A percentile compares a stretch with the other conserved stretches of the same genome.
Conservation (phyloP, 2,113 vertebrate genomes). For the Sterrhoptilus dennistouni region DNA sequence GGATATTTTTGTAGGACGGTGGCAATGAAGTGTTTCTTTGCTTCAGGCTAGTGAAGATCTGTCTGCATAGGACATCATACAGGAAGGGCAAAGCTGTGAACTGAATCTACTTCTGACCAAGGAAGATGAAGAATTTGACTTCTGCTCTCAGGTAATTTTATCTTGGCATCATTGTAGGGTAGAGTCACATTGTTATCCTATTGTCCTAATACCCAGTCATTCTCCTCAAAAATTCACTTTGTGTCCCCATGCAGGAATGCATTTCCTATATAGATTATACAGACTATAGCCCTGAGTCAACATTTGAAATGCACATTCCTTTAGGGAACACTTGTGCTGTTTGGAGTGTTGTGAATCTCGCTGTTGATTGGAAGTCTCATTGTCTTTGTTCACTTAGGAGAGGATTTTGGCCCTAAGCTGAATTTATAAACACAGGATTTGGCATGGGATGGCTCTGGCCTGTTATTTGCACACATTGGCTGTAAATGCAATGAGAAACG, state of each 20-base stretch:
- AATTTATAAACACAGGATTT: not conserved
- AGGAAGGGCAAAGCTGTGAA: not conserved
- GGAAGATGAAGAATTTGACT: not conserved
- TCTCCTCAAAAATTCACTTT: not conserved
- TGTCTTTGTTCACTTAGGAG: not conserved
- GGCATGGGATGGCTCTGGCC: not conserved
- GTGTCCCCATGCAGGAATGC: rapidly evolving
- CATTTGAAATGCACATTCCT: not conserved
- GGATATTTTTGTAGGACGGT: not conserved
- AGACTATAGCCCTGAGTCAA: not conserved
- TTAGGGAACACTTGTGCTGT: not conserved
- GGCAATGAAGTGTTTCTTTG: not conserved
- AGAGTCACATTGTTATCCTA: rapidly evolving
- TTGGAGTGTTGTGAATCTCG: not conserved
- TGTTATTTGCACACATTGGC: not conserved
- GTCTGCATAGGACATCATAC: not conserved
- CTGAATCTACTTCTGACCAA: not conserved
- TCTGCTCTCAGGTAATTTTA: not conserved
- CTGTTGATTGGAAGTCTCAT: not conserved
- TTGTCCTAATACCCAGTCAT: not conserved
- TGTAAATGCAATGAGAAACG: not conserved
- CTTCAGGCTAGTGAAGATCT: not conserved
- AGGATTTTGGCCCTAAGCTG: not conserved
- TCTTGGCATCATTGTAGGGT: not conserved
- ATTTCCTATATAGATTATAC: not conserved